These are phyloP conservation scores for Sphaeramia orbicularis DNA, from an alignment of 2,797 vertebrate genomes.

Conservation along the genomic window DNA sequence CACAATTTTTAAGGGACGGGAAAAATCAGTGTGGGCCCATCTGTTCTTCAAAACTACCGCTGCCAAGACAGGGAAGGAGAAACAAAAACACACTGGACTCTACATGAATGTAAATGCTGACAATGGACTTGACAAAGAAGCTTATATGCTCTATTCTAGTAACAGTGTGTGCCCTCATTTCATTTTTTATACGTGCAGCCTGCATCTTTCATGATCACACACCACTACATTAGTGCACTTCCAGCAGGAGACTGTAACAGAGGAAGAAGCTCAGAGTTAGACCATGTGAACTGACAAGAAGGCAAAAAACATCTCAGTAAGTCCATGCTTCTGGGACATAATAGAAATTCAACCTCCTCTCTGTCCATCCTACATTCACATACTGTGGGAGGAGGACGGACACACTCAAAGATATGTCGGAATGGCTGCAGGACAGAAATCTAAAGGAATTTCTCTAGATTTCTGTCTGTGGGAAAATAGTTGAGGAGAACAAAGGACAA, in stretches of 20 bases:
- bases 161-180: slow-evolving; percentile 17
- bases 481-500: slow-evolving; percentile 66
- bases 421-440: slow-evolving; percentile 63
- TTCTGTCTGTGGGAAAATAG: slow-evolving; percentile 63
- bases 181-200: background rate
- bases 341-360: slow-evolving; percentile 42
- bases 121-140: slow-evolving; percentile 34
- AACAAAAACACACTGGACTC: slow-evolving; percentile 49
- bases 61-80: slow-evolving; percentile 57
- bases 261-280: slow-evolving; percentile 23
- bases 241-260: slow-evolving; percentile 17
- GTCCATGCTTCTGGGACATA: slow-evolving; percentile 7
- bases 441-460: slow-evolving; percentile 63
- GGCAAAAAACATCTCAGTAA: slow-evolving; percentile 19
- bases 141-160: slow-evolving; percentile 9
- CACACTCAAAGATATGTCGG: slow-evolving; percentile 42
- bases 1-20: slow-evolving; percentile 49
- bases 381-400: slow-evolving; percentile 28
- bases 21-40: slow-evolving; percentile 68
- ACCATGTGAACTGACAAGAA: slow-evolving; percentile 37
- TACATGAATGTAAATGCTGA: slow-evolving; percentile 55
- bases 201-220: slow-evolving; percentile 42
- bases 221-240: slow-evolving; percentile 11
- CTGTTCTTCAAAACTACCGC: slow-evolving; percentile 52
- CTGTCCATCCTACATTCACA: slow-evolving; percentile 28